These are phyloP conservation scores for Bos javanicus DNA, from an alignment of 2,113 vertebrate genomes.

Conservation along the genomic window DNA sequence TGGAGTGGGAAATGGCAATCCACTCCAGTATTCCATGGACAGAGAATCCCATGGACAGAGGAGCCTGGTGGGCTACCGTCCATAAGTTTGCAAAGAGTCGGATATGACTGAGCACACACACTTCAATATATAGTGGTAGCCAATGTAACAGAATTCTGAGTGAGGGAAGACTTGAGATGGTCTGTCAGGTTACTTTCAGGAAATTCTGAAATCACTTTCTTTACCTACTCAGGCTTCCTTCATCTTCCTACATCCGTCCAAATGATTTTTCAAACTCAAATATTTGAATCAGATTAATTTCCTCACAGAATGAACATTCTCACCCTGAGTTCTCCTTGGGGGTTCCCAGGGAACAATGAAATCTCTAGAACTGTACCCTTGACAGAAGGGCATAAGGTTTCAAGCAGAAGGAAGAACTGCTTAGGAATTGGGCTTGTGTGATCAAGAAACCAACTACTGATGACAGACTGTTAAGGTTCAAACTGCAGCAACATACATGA, in stretches of 20 bases:
- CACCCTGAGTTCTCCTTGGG: background rate
- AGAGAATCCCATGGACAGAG: background rate
- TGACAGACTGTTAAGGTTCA: background rate
- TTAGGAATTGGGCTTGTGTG: background rate
- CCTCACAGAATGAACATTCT: background rate
- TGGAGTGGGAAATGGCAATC: background rate
- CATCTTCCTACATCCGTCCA: background rate
- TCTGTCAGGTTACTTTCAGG: background rate
- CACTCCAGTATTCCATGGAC: background rate
- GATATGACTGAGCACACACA: background rate
- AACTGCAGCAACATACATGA: background rate
- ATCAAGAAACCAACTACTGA: background rate
- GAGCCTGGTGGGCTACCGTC: background rate
- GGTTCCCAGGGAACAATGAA: background rate
- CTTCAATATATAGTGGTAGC: background rate
- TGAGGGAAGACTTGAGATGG: background rate
- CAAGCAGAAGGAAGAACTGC: background rate
- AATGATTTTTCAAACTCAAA: background rate
- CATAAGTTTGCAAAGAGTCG: background rate
- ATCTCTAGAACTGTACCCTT: background rate
- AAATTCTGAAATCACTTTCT: background rate
- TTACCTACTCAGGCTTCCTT: background rate
- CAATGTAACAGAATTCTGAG: background rate
- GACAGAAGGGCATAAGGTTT: background rate
- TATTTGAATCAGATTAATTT: background rate